Conservation (phyloP, 2,113 vertebrate genomes). For the Alosa alosa region DNA sequence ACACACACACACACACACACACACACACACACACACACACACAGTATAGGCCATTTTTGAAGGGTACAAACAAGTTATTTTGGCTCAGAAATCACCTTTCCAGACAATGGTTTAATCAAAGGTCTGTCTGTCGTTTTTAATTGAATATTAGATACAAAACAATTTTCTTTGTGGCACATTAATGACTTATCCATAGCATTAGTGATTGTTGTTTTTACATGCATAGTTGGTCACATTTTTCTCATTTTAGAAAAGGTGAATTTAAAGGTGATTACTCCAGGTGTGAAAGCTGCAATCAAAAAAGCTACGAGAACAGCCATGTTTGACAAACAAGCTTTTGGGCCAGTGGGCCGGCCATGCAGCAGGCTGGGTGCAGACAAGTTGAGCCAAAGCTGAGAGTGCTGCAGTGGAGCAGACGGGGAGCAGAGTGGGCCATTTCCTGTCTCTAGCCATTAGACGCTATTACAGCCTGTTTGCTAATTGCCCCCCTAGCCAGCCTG, state of each 20-base stretch:
- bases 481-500: conserved; percentile 51
- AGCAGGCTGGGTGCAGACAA: neutral
- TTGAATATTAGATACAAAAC: neutral
- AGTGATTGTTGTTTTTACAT: neutral
- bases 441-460: conserved; percentile 37
- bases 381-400: neutral
- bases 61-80: neutral
- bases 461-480: conserved; percentile 65
- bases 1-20: neutral
- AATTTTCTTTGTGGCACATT: neutral
- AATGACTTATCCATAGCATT: neutral
- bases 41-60: neutral
- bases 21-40: neutral
- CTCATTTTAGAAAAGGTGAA: neutral
- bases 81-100: neutral
- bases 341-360: neutral
- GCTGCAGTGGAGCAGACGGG: neutral
- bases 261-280: neutral
- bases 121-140: neutral
- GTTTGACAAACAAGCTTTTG: neutral
- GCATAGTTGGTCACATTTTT: neutral
- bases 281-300: neutral
- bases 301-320: neutral
- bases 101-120: neutral
- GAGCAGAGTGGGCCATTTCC: conserved; percentile 1